Conservation (phyloP, 1,140 invertebrate genomes). For the Dinoponera quadriceps region DNA sequence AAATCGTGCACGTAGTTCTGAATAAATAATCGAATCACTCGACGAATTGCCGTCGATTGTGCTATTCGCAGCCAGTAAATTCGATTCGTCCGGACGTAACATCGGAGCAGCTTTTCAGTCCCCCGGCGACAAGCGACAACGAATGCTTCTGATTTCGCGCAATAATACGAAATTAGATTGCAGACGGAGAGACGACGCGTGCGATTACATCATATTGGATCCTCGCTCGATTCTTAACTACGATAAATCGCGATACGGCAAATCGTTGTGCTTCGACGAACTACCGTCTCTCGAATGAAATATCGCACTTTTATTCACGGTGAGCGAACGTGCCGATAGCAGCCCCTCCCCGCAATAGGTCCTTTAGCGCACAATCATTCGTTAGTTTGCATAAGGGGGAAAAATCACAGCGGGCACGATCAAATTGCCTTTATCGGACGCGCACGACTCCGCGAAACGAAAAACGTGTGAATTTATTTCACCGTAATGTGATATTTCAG, state of each 20-base stretch:
- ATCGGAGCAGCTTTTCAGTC: neutral
- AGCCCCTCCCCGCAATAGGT: neutral
- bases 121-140: slow-evolving; percentile 24
- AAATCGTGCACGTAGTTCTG: neutral
- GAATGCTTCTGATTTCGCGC: slow-evolving; percentile 42
- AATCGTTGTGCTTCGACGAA: neutral
- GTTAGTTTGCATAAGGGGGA: slow-evolving; percentile 13
- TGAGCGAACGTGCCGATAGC: neutral
- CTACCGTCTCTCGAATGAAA: neutral
- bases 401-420: slow-evolving; percentile 11
- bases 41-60: slow-evolving; percentile 8
- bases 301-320: slow-evolving; percentile 22
- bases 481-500: slow-evolving; percentile 10
- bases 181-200: slow-evolving; percentile 21
- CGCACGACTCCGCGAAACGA: neutral
- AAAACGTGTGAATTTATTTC: neutral
- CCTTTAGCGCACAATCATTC: slow-evolving; percentile 30
- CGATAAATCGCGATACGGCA: slow-evolving; percentile 36
- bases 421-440: slow-evolving; percentile 17
- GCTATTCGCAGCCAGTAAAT: slow-evolving; percentile 27
- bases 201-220: slow-evolving; percentile 40
- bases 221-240: slow-evolving; percentile 31
- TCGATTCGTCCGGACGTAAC: slow-evolving; percentile 8
- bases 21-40: slow-evolving; percentile 37
- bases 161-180: slow-evolving; percentile 53